Conservation (phyloP, 2,797 vertebrate species). For the Muscicapa comitata region DNA sequence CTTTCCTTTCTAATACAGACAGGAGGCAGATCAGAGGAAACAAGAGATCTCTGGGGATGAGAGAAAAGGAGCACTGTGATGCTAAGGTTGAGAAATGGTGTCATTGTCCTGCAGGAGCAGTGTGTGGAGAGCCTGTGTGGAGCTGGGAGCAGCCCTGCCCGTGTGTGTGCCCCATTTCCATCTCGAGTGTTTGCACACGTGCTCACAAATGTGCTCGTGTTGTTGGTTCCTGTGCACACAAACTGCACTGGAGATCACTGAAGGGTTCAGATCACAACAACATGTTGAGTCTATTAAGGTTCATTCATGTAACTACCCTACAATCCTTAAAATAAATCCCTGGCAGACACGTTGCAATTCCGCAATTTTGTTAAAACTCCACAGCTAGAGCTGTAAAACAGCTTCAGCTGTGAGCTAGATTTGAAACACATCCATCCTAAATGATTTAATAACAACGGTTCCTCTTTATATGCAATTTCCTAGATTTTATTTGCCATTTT, state of each 20-base stretch:
- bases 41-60: background rate
- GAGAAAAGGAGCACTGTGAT: background rate
- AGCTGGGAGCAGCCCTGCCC: background rate
- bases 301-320: background rate
- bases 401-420: constrained; percentile 48
- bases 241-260: background rate
- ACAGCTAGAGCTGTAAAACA: constrained; percentile 35
- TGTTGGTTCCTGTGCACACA: background rate
- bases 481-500: constrained; percentile 59
- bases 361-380: constrained; percentile 11
- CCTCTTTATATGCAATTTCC: constrained; percentile 44
- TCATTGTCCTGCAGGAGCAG: background rate
- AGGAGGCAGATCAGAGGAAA: constrained; percentile 22
- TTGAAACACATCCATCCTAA: constrained; percentile 43
- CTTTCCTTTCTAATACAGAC: background rate
- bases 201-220: background rate
- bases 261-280: background rate
- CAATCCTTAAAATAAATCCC: constrained; percentile 28
- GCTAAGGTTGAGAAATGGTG: background rate
- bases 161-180: background rate
- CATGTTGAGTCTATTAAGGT: background rate
- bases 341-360: background rate
- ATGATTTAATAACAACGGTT: constrained; percentile 46
- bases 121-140: background rate
- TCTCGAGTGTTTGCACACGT: background rate